Evolutionary conservation across 2,113 vertebrate species (phyloP), one percentile per base, ranked within the genome.

Genomic region (Nesoenas mayeri): DNA sequence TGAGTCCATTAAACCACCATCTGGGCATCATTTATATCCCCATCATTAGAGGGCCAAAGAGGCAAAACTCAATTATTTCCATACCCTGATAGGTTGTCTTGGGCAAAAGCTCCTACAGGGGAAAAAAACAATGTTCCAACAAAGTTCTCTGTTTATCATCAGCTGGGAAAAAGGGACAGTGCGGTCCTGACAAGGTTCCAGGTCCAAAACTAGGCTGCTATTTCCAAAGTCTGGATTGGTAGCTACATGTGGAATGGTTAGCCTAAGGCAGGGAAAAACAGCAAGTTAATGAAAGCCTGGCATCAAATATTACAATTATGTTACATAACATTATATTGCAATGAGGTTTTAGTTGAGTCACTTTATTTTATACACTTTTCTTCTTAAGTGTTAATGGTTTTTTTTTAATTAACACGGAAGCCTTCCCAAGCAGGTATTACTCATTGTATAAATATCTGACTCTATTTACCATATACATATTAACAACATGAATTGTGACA

Each of bases 11-110:
- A 89, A 88, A 72, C 65, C 75, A 94, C 64, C 71, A 81, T 96
- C 88, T 93, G 93, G 83, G 95, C 91, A 73, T 71, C 74, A 93
- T 92, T 92, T 94, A 85, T 81, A 87, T 92, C 70, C 85, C 58
- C 61, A 90, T 91, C 80, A 79, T 87, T 93, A 80, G 21, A 72
- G 32, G 92, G 93, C 83, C 83, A 83, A 91, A 93, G 89, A 96
- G 88, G 90, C 62, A n/a, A 92, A 91, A 91, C 53, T 67, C 61
- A 85, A 92, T 74, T 88, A 93, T 67, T 95, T 97, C 54, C 51
- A 19, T 80, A 73, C 54, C 40, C 40, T 81, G 48, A 44, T 85
- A 91, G 22, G 32, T 51, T 96, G 48, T 84, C 75, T 75, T 61
- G 44, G 57, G 50, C 32, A 81, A 85, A 95, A 92, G 19, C 17